Evolutionary conservation across 2,888 invertebrate genomes (phyloP), one percentile per base, ranked within the genome.

Genomic region (Disparrhopalites patrizii): DNA sequence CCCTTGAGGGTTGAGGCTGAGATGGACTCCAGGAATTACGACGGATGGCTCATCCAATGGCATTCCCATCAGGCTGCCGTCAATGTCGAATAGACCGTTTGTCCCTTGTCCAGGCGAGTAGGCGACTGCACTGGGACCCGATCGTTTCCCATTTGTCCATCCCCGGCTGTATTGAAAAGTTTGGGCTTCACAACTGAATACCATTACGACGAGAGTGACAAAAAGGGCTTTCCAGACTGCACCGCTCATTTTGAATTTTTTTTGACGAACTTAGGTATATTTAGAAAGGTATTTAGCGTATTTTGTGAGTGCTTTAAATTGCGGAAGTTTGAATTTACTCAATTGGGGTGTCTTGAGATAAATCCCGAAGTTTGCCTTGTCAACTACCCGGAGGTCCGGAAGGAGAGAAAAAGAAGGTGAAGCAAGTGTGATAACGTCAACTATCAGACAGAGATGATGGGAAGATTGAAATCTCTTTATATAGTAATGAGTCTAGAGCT

Each of bases 141-240:
- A 68, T 57, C 75, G 60, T 52, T 75, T 75, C 30, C 89, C 89
- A 76, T 87, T 88, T 69, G 87, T 88, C 89, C 89, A 89, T 4
- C 89, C 89, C 0, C 86, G 81, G 43, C 88, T 89, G 79, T 89
- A 89, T 76, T 89, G 88, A 80, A 88, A 89, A 5, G 87, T 88
- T 79, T 89, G 89, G 0, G 85, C 84, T 0, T 82, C 77, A 54
- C 81, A 82, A 18, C 81, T 78, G 0, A 81, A 78, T 47, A 83
- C 72, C 20, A 82, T 78, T 72, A 83, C 66, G 61, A 82, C 75
- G 56, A 83, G 74, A 20, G 83, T 74, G 20, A 82, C 80, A 77
- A 76, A 78, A 4, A 65, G 25, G 1, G 50, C 25, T 58, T 65
- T 70, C 70, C 70, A 71, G 28, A 58, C 31, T 23, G 62, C 13